Evolutionary conservation across 2,113 vertebrate genomes (phyloP), one percentile per base, ranked within the genome.

Genomic region (Muntiacus muntjak): DNA sequence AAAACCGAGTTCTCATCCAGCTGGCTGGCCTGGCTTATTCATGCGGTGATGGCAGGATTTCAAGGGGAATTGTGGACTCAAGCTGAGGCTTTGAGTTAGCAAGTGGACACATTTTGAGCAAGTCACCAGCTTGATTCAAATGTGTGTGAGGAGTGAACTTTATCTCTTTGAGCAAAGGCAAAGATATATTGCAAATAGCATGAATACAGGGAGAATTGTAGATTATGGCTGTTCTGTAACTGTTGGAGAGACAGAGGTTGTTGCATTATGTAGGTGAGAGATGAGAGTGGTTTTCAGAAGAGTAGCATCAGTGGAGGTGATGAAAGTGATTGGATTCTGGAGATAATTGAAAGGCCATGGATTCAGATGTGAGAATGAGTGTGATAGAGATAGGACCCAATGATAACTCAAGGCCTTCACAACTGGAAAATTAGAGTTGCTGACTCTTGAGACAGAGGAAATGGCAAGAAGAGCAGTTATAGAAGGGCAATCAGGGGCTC

Each of bases 71-170:
- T 14, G 5, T 16, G 4, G 5, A 58, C 26, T 76, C 25, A 89
- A 71, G 4, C 17, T 67, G 2, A 78, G 67, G 33, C 11, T 60
- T 21, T 11, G 54, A 87, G 71, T 47, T 64, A 10, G 30, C 8
- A 1, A 7, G 21, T 30, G 23, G 30, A 9, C 54, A 78, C 19
- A 45, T 78, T 82, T 45, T 25, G 5, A 89, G 78, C 9, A 45
- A 76, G 14, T 74, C 6, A 1, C 14, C 40, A 17, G 3, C 16
- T 14, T 26, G 7, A 6, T 17, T 47, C 54, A 33, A 1, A 2
- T 9, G 1, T 12, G 14, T 54, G 0, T 23, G 76, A 28, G 45
- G 3, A 11, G 5, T 33, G 21, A 33, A n/a, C 5, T 85, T 96
- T 52, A 60, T 14, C 6, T 86, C 89, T 89, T 82, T 1, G 6